Conservation (phyloP, 2,888 invertebrate genomes). For the Eristalis arbustorum region DNA sequence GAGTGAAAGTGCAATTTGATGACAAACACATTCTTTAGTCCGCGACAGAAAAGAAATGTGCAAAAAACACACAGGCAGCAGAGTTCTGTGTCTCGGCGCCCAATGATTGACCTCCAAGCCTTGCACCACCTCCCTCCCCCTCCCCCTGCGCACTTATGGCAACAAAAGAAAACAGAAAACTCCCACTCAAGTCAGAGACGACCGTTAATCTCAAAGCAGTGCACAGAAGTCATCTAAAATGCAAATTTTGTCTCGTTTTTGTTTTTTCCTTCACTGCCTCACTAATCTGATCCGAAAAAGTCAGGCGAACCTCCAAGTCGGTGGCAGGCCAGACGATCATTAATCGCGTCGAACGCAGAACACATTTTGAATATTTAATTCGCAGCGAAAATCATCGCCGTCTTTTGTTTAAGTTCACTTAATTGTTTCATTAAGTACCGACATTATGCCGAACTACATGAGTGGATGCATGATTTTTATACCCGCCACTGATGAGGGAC, state of each 20-base stretch:
- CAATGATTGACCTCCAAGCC: neutral
- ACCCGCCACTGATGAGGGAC: neutral
- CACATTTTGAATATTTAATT: neutral
- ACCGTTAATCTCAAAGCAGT: neutral
- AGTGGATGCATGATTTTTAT: neutral
- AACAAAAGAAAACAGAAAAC: neutral
- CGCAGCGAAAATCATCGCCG: neutral
- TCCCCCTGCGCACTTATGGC: neutral
- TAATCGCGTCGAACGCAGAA: neutral
- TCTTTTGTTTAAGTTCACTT: neutral
- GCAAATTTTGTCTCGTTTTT: neutral
- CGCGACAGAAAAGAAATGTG: neutral
- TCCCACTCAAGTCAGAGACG: neutral
- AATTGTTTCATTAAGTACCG: neutral
- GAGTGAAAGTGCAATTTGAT: neutral
- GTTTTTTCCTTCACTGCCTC: neutral
- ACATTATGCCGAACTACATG: neutral
- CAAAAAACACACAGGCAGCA: no score
- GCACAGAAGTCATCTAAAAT: neutral
- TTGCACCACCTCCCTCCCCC: neutral
- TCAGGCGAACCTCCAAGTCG: neutral
- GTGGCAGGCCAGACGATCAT: neutral
- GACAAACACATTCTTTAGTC: neutral
- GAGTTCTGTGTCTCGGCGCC: neutral
- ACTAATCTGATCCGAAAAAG: neutral